Evolutionary conservation across 2,113 vertebrate species (phyloP).

Genomic region (Pseudorasbora parva): DNA sequence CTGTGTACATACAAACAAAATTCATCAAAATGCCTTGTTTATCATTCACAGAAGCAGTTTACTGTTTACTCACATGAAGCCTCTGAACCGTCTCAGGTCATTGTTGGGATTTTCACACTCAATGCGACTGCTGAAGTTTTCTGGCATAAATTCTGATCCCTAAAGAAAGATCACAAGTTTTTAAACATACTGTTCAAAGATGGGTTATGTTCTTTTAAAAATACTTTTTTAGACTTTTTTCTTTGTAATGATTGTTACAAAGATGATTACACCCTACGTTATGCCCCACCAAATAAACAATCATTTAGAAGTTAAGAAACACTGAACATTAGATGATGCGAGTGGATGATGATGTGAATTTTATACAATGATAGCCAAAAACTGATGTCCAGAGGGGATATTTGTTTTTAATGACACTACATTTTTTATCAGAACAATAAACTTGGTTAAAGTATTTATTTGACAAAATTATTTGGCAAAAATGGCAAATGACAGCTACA

Average conservation of each 20-base stretch:
- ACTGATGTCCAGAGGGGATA: too few relatives aligned
- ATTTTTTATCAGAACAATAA: too few relatives aligned
- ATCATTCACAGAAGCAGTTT: not conserved
- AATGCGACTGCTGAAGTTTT: slow-evolving; percentile 84
- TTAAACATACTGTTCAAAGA: not conserved
- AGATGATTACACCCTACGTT: not conserved
- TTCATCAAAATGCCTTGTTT: not conserved
- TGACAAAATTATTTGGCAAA: too few relatives aligned
- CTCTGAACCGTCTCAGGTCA: slow-evolving; percentile 85
- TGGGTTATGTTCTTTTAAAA: not conserved
- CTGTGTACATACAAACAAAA: slow-evolving; percentile 65
- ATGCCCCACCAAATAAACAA: not conserved
- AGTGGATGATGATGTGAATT: not conserved
- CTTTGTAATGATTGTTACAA: not conserved
- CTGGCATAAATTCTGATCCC: slow-evolving; percentile 84
- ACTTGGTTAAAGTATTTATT: too few relatives aligned
- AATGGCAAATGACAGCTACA: too few relatives aligned
- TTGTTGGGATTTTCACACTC: slow-evolving; percentile 94
- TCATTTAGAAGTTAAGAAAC: not conserved
- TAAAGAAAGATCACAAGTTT: slow-evolving; percentile 60
- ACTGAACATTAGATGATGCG: not conserved
- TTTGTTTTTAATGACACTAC: too few relatives aligned
- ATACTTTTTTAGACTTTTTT: not conserved
- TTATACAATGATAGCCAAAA: too few relatives aligned
- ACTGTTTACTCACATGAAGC: slow-evolving; percentile 88